phyloP scores from a whole-genome alignment of 2,888 invertebrate genomes.

The Toxonevra muliebris region DNA sequence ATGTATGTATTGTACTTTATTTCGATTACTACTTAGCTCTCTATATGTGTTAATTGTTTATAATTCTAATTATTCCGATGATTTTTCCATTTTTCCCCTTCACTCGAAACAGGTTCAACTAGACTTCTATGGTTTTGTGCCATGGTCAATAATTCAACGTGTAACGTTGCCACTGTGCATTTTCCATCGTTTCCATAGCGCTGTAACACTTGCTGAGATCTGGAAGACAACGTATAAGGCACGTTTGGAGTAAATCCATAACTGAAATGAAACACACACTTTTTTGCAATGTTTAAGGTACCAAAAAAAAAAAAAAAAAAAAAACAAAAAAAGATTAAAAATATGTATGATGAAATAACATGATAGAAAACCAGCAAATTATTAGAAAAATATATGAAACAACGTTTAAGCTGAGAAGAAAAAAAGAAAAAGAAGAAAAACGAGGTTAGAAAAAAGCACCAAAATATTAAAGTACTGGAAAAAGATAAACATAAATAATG shows the following conservation, averaged over 20 bases:
- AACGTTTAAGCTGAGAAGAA: not conserved
- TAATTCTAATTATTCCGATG: no score
- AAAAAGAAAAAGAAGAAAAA: not conserved
- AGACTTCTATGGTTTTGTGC: slow-evolving; percentile 90
- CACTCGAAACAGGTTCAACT: slow-evolving; percentile 73
- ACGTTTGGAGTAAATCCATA: slow-evolving; percentile 78
- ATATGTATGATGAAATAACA: not conserved
- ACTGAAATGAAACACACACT: not conserved
- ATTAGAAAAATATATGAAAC: not conserved
- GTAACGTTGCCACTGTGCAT: slow-evolving; percentile 93
- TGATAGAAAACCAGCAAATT: not conserved
- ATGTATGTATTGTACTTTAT: no score
- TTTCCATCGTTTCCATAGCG: slow-evolving; percentile 95
- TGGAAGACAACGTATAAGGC: slow-evolving; percentile 97
- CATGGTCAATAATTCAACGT: slow-evolving; percentile 93
- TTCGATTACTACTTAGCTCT: no score
- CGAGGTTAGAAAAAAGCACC: not conserved
- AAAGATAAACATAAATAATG: not conserved
- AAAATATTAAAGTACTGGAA: not conserved
- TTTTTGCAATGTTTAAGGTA: not conserved
- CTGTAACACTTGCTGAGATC: slow-evolving; percentile 92
- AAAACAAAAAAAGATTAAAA: not conserved
- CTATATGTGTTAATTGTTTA: no score
- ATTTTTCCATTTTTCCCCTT: not conserved
- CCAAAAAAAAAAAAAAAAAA: not conserved